Evolutionary conservation across 2,113 vertebrate species (phyloP), one percentile per base, ranked within the genome.

Genomic region (Embiotoca jacksoni): DNA sequence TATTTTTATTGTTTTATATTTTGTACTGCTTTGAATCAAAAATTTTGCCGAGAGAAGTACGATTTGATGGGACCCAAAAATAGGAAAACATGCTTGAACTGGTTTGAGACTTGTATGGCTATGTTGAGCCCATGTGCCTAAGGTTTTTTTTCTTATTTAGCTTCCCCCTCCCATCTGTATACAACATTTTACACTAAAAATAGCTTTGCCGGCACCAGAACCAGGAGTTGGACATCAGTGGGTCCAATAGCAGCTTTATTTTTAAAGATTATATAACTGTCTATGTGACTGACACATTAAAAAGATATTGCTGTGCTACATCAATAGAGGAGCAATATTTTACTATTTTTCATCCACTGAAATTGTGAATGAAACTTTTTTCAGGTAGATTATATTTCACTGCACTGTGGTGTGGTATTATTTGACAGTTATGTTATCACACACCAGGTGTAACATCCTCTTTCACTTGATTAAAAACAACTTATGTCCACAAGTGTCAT

Each of bases 151-250:
- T 56, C 77, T 68, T 41, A 68, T 78, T 75, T 77, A 74, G 67
- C 70, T 49, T 41, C 32, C 80, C 54, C 69, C 80, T 74, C 47
- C 52, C 68, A 14, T 89, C 82, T 50, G 56, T 85, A 70, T 70
- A 75, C 84, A 89, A 66, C 81, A 75, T 87, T 56, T 58, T 55
- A 61, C 57, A 58, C 84, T 92, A 93, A 85, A 92, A 89, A 92
- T 90, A 94, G 68, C 77, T 44, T 77, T 2, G 7, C 54, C 70
- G 81, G 71, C 74, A 72, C 58, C 80, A 46, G 54, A 70, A 76
- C 59, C 31, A 46, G 44, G 69, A 82, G 73, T 69, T 75, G 80
- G 60, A 81, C 84, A 81, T 86, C 67, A 44, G 6, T 81, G 3
- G 53, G 44, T 83, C 52, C 71, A 68, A 69, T 37, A 71, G 73